A percentile compares a stretch with the other conserved stretches of the same genome.
These are phyloP conservation scores for Perizoma affinitatum DNA, from an alignment of 2,888 invertebrate species.

Conservation along the genomic window DNA sequence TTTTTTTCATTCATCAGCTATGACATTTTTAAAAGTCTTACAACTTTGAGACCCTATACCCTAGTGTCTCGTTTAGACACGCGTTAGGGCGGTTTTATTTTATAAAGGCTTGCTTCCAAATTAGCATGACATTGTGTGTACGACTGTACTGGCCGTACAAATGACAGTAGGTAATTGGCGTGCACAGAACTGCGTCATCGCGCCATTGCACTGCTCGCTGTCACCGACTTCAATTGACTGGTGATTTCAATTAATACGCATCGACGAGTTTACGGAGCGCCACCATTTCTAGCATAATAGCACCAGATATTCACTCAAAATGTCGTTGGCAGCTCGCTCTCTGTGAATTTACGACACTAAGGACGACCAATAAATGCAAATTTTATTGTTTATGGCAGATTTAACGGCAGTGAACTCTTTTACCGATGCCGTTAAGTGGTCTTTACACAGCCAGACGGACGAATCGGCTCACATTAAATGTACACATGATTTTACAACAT, in stretches of 20 bases:
- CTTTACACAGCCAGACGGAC: slow-evolving; percentile 57
- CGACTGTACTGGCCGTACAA: slow-evolving; percentile 63
- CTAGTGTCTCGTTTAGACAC: too few relatives aligned
- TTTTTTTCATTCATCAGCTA: too few relatives aligned
- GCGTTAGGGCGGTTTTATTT: too few relatives aligned
- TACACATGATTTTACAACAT: slow-evolving; percentile 28
- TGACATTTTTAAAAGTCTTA: too few relatives aligned
- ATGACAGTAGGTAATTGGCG: slow-evolving; percentile 69
- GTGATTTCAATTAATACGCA: slow-evolving; percentile 76
- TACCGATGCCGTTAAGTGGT: slow-evolving; percentile 74
- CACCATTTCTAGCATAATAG: slow-evolving; percentile 66
- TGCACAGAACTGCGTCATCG: slow-evolving; percentile 59
- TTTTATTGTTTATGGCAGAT: slow-evolving; percentile 83
- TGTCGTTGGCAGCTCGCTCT: slow-evolving; percentile 77
- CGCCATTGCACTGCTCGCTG: slow-evolving; percentile 48
- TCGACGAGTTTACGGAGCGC: slow-evolving; percentile 67
- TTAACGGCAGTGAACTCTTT: slow-evolving; percentile 80
- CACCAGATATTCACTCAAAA: slow-evolving; percentile 77
- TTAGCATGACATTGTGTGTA: slow-evolving; percentile 37
- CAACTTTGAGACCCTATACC: too few relatives aligned
- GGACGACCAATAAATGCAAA: slow-evolving; percentile 83
- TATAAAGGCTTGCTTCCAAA: too few relatives aligned
- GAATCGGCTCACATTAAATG: slow-evolving; percentile 55
- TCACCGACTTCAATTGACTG: slow-evolving; percentile 74
- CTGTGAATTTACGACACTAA: slow-evolving; percentile 75